phyloP scores from a whole-genome alignment of 2,113 vertebrate species.

The Mormyrus lacerda region DNA sequence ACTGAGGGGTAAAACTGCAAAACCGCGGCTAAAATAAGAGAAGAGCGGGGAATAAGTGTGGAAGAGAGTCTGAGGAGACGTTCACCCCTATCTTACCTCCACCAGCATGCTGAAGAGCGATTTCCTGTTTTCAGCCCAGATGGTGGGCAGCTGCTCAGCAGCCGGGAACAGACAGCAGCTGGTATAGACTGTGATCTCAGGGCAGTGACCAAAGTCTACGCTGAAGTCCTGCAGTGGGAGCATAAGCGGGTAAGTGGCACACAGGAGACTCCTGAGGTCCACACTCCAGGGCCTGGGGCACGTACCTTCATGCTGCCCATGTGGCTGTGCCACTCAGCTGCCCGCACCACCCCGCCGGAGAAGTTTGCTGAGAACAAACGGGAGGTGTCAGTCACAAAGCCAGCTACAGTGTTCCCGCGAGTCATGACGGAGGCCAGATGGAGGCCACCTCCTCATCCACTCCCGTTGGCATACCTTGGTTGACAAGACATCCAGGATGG shows the following conservation, averaged over 20 bases:
- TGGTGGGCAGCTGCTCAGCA: constrained; percentile 67
- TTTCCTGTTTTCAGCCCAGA: constrained; percentile 89
- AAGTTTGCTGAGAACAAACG: constrained; percentile 61
- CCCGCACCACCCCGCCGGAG: constrained; percentile 80
- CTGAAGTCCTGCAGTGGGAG: constrained; percentile 78
- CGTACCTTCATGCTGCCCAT: constrained; percentile 95
- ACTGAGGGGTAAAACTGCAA: neutral
- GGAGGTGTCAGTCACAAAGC: neutral
- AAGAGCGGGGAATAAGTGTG: neutral
- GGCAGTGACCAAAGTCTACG: constrained; percentile 83
- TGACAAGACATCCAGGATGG: constrained; percentile 75
- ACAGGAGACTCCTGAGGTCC: neutral
- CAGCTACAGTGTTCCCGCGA: neutral
- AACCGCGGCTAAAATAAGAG: neutral
- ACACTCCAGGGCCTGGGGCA: neutral
- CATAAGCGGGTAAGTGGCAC: neutral
- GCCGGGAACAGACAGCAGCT: constrained; percentile 87
- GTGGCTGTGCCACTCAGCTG: constrained; percentile 87
- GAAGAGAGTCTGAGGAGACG: neutral
- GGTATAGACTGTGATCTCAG: constrained; percentile 93
- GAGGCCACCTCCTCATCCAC: neutral
- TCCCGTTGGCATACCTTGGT: constrained; percentile 65
- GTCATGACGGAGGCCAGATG: neutral
- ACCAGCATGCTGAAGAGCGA: constrained; percentile 91
- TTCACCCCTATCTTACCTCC: constrained; percentile 63